phyloP scores from a whole-genome alignment of 64 coral and sea anemone genomes.

The Pocillopora verrucosa region DNA sequence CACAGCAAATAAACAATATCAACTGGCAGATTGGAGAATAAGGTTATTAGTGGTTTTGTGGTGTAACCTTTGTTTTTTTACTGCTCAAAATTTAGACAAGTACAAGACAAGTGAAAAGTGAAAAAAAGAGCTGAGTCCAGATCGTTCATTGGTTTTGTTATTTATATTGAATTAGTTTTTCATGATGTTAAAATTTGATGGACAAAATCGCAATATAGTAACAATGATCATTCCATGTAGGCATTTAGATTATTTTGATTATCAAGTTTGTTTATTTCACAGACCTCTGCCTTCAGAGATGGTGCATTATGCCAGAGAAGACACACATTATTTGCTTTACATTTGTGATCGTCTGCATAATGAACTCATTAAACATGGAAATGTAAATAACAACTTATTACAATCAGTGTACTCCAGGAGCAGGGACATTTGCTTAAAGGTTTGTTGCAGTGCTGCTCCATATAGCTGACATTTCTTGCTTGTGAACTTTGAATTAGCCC shows the following conservation, averaged over 20 bases:
- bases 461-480: neutral
- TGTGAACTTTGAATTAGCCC: no score
- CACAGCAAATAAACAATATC: constrained; percentile 94
- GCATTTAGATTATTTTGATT: neutral
- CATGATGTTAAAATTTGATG: no score
- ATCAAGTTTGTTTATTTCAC: neutral
- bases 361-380: constrained; percentile 82
- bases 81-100: no score
- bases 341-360: constrained; percentile 85
- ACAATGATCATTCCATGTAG: no score
- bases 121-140: no score
- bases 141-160: no score
- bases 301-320: constrained; percentile 83
- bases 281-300: constrained; percentile 89
- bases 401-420: constrained; percentile 89
- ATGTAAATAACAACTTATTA: constrained; percentile 83
- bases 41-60: constrained; percentile 11
- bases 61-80: neutral
- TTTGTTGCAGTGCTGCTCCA: neutral
- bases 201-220: no score
- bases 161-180: no score
- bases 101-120: no score
- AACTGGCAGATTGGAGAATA: constrained; percentile 95
- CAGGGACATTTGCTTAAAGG: constrained; percentile 82
- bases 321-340: constrained; percentile 95